Conservation (phyloP, 2,888 invertebrate species). For the Kryphioiulus occultus region DNA sequence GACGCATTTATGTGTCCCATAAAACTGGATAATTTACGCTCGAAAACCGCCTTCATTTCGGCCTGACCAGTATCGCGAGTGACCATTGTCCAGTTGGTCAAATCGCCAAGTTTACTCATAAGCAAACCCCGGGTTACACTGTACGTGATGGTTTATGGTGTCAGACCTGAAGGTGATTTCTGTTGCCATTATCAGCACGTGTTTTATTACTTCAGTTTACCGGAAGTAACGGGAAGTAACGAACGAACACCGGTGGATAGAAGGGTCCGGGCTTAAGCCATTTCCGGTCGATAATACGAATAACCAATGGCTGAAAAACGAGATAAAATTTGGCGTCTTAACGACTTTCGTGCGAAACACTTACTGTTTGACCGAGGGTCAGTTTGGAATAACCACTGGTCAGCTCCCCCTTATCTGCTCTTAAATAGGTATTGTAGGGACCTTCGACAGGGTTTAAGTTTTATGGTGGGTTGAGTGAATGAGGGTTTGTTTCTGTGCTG, state of each 20-base stretch:
- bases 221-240: too few species aligned
- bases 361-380: not conserved
- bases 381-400: not conserved
- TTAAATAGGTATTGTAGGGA: not conserved
- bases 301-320: not conserved
- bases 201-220: slow-evolving; percentile 12
- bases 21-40: slow-evolving; percentile 4
- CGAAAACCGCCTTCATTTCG: not conserved
- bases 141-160: not conserved
- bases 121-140: not conserved
- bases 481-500: not conserved
- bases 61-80: not conserved
- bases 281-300: not conserved
- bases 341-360: not conserved
- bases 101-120: not conserved
- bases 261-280: not conserved
- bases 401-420: not conserved
- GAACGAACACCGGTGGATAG: not conserved
- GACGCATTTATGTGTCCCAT: not conserved
- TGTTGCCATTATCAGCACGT: not conserved
- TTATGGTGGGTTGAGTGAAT: too few species aligned
- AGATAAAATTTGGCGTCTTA: not conserved
- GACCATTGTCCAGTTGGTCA: not conserved
- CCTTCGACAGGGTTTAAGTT: not conserved
- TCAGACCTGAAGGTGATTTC: not conserved